Conservation (phyloP, 1,140 invertebrate genomes). For the Rhyzopertha dominica region DNA sequence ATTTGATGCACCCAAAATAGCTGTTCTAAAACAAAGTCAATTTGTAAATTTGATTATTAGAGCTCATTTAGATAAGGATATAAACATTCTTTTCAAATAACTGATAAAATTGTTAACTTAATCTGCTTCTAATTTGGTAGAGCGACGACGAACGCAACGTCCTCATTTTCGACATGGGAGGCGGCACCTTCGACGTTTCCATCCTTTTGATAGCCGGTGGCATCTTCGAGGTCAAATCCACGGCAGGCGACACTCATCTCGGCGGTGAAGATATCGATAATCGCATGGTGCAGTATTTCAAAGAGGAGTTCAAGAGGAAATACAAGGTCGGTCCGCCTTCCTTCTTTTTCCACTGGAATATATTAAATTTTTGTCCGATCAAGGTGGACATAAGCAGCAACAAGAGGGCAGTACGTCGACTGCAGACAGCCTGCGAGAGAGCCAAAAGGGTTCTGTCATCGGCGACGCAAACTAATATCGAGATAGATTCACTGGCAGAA, state of each 20-base stretch:
- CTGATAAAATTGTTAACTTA: too few species aligned
- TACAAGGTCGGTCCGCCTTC: constrained; percentile 28
- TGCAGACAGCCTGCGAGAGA: constrained; percentile 63
- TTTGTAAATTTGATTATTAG: too few species aligned
- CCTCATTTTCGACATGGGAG: constrained; percentile 55
- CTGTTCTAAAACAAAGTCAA: too few species aligned
- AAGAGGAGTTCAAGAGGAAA: constrained; percentile 50
- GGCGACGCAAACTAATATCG: constrained; percentile 62
- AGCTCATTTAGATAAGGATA: too few species aligned
- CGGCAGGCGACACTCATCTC: constrained; percentile 57
- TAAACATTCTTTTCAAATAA: too few species aligned
- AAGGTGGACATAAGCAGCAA: constrained; percentile 32
- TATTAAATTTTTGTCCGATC: background rate
- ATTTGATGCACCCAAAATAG: too few species aligned
- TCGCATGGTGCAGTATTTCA: constrained; percentile 75
- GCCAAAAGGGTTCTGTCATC: constrained; percentile 79
- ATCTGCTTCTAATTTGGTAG: too few species aligned
- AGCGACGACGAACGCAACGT: constrained; percentile 55
- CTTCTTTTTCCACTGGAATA: background rate
- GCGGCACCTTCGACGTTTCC: constrained; percentile 63
- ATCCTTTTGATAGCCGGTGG: constrained; percentile 65
- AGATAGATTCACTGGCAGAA: constrained; percentile 65
- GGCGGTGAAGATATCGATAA: constrained; percentile 77
- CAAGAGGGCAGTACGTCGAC: constrained; percentile 45
- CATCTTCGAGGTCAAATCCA: constrained; percentile 54